Conservation (phyloP, 2,888 invertebrate species). For the Podabrus alpinus region DNA sequence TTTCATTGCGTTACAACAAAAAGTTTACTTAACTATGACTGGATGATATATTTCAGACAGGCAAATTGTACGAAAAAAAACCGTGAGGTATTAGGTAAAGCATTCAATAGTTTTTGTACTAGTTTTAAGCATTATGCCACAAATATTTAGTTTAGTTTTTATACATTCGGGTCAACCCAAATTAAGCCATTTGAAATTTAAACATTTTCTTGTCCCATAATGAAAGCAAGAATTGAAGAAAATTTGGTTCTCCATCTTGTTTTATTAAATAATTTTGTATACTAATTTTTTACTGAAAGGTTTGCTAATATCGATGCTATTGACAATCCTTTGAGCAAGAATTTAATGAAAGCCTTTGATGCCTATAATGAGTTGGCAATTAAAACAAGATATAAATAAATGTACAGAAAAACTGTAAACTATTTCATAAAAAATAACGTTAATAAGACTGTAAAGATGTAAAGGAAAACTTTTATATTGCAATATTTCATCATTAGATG, state of each 20-base stretch:
- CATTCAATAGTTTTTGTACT: neutral
- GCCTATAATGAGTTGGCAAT: constrained; percentile 21
- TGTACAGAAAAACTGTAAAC: neutral
- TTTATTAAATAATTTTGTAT: neutral
- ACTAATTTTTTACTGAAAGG: neutral
- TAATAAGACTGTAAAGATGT: constrained; percentile 17
- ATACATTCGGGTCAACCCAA: neutral
- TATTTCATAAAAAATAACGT: constrained; percentile 6
- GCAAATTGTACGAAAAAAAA: neutral
- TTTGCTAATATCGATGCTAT: constrained; percentile 10
- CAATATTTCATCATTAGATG: constrained; percentile 8
- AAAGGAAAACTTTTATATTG: constrained; percentile 17
- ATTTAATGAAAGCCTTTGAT: constrained; percentile 17
- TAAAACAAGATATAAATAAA: constrained; percentile 9
- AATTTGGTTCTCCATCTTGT: neutral
- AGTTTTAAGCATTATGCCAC: neutral
- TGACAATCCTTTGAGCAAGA: neutral
- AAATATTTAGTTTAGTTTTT: neutral
- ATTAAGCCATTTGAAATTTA: neutral
- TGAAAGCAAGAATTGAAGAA: neutral
- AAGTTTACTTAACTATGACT: neutral
- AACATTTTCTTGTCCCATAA: neutral
- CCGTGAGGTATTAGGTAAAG: neutral
- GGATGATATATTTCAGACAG: neutral
- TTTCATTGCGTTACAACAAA: constrained; percentile 13